Evolutionary conservation across 1,140 invertebrate species (phyloP).

Genomic region (Philaenus spumarius): DNA sequence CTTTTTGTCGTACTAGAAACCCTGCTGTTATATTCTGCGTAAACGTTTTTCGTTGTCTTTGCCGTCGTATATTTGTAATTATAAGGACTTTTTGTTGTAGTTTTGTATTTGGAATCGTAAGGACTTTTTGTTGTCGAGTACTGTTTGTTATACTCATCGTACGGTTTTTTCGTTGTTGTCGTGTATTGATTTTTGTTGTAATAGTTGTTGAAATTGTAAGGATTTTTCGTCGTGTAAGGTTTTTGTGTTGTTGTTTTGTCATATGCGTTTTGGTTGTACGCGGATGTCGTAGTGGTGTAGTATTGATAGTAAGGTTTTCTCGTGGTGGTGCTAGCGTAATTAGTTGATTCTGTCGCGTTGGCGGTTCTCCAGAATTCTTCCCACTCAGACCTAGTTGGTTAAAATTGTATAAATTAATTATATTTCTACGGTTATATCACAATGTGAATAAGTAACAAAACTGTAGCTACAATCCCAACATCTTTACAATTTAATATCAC

Average conservation of each 20-base stretch:
- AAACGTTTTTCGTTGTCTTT: neutral
- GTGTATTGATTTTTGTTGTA: constrained; percentile 8
- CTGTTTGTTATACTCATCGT: neutral
- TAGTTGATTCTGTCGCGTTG: constrained; percentile 13
- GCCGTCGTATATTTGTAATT: constrained; percentile 1
- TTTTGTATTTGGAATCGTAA: neutral
- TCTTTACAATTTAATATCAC: too few relatives aligned
- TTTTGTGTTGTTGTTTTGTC: constrained; percentile 6
- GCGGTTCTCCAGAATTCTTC: constrained; percentile 29
- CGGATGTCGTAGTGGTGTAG: neutral
- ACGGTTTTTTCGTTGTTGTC: neutral
- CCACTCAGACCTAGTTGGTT: constrained; percentile 26
- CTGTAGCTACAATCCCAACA: too few relatives aligned
- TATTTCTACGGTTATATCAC: neutral
- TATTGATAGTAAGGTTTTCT: constrained; percentile 9
- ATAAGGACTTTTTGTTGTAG: neutral
- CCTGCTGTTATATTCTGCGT: neutral
- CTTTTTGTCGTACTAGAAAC: neutral
- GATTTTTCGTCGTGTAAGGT: constrained; percentile 13
- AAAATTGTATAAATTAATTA: neutral
- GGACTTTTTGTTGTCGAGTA: constrained; percentile 2
- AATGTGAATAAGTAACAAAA: too few relatives aligned
- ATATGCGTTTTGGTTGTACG: constrained; percentile 2
- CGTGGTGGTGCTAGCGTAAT: constrained; percentile 14
- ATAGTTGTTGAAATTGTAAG: constrained; percentile 19